Percentiles rank a stretch among this genome's conserved stretches.
Conservation (phyloP, 2,113 vertebrate species). For the Ictidomys tridecemlineatus region DNA sequence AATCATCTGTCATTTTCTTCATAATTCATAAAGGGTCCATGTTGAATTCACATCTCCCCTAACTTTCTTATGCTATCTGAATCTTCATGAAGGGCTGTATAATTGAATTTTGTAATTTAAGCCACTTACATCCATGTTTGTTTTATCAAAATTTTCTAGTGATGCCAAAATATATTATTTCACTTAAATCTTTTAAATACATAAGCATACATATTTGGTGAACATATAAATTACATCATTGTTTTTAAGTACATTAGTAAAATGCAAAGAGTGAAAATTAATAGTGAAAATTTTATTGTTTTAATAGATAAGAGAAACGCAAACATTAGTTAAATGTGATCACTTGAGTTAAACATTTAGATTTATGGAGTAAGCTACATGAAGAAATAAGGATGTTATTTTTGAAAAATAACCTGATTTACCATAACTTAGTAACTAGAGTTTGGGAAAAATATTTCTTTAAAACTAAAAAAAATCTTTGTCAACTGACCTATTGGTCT, state of each 20-base stretch:
- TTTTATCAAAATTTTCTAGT: background rate
- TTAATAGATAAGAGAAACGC: background rate
- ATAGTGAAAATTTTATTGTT: constrained; percentile 30
- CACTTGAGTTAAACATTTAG: background rate
- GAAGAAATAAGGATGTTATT: background rate
- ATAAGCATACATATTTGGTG: background rate
- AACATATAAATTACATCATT: constrained; percentile 2
- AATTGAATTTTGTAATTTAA: background rate
- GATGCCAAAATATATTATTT: background rate
- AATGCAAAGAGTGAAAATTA: background rate
- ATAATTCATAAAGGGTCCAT: background rate
- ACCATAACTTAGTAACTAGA: background rate
- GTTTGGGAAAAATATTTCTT: background rate
- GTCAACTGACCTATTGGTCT: background rate
- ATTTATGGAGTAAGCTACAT: background rate
- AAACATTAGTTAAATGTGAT: background rate
- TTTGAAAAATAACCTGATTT: background rate
- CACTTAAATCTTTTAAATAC: background rate
- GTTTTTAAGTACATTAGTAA: background rate
- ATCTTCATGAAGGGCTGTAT: background rate
- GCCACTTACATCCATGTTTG: background rate
- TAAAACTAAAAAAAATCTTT: constrained; percentile 16
- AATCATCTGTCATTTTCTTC: background rate
- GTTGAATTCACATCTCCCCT: background rate
- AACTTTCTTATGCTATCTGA: background rate